Evolutionary conservation across 2,888 invertebrate genomes (phyloP), one percentile per base, ranked within the genome.

Genomic region (Ariolimax columbianus): DNA sequence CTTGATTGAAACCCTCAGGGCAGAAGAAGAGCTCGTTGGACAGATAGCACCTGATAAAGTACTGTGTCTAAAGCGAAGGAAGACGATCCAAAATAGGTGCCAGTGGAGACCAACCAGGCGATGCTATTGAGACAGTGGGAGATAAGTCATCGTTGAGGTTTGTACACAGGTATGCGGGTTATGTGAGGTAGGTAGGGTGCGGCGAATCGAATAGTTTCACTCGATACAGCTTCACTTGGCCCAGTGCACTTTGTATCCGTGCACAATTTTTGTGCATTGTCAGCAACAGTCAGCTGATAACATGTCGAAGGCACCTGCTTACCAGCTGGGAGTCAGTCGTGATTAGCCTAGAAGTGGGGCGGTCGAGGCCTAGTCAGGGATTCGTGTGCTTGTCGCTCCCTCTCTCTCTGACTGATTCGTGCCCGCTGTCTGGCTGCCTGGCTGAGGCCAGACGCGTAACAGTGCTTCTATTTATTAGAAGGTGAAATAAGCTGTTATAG

Each of bases 261-360:
- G 33, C 66, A 66, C 66, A 33, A 30, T 30, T 33, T 33, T 33
- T 66, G 33, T 66, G 66, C 66, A 33, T 1, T 33, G 66, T 66
- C 66, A 66, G 66, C 66, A 33, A 17, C 66, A 66, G 66, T 66
- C 66, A 66, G 66, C 66, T 66, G 66, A 66, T 66, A 66, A 9
- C 33, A 6, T 33, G 66, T 33, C 9, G 33, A 66, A 30, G 33
- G 33, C 66, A 66, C 66, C 66, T 66, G 66, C 66, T 66, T 66
- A 66, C 66, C n/a, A 33, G 30, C 66, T 33, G 66, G 14, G 2
- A 33, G 14, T 33, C 66, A 33, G 14, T 33, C 66, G 66, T 33
- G 66, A 66, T 66, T 66, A 33, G 33, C 66, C 33, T 23, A 2
- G 66, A 33, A n/a, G 14, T 66, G 66, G 66, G 66, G 3, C 66